phyloP scores from a whole-genome alignment of 2,113 vertebrate genomes.

The Dasyornis broadbenti region DNA sequence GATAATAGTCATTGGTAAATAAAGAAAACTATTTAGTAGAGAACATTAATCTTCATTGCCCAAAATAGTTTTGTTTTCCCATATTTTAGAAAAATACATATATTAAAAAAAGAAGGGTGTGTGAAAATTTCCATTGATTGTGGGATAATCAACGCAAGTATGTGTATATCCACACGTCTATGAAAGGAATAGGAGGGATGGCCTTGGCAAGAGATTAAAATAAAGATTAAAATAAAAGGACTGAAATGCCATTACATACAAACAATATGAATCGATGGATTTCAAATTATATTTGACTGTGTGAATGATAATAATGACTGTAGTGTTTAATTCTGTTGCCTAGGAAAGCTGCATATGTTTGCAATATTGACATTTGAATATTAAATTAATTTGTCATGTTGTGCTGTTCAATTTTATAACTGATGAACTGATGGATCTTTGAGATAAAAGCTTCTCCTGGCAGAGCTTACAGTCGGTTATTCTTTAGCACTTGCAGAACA shows the following conservation, averaged over 20 bases:
- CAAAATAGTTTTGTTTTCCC: background rate
- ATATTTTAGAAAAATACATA: background rate
- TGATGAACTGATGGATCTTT: background rate
- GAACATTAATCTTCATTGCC: background rate
- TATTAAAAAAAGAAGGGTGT: background rate
- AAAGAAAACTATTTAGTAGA: background rate
- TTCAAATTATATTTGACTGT: background rate
- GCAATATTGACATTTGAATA: conserved; percentile 30
- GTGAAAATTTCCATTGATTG: background rate
- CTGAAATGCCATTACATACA: conserved; percentile 1
- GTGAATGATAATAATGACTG: background rate
- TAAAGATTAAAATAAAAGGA: conserved; percentile 12
- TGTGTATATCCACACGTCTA: background rate
- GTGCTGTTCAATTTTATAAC: background rate
- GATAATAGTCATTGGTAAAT: background rate
- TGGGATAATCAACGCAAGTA: background rate
- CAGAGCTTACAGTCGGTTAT: background rate
- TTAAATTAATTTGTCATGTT: background rate
- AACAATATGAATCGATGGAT: background rate
- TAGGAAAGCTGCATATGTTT: background rate
- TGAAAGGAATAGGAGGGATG: background rate
- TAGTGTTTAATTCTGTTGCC: conserved; percentile 32
- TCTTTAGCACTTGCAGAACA: background rate
- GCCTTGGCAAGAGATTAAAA: conserved; percentile 11
- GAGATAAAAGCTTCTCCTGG: background rate